Evolutionary conservation across 2,113 vertebrate species (phyloP).

Genomic region (Petromus typicus): DNA sequence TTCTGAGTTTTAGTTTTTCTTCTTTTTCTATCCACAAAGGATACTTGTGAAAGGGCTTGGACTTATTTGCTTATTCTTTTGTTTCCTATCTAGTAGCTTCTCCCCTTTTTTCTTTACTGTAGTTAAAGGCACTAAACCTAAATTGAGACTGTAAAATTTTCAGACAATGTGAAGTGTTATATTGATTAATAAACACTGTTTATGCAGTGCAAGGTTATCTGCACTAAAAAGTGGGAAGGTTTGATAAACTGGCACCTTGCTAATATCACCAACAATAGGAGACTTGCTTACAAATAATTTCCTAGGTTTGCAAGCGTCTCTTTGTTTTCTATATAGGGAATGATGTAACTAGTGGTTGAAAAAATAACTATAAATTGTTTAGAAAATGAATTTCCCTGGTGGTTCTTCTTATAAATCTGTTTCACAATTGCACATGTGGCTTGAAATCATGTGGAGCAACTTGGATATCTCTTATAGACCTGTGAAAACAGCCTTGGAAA

Average conservation of each 20-base stretch:
- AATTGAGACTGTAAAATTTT: not conserved
- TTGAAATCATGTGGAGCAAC: not conserved
- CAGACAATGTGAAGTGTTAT: not conserved
- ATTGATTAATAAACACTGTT: not conserved
- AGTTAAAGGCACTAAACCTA: not conserved
- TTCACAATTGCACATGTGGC: not conserved
- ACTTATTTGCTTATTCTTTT: not conserved
- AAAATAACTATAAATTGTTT: not conserved
- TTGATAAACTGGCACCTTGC: not conserved
- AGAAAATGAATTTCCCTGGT: not conserved
- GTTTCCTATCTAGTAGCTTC: not conserved
- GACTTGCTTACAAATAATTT: not conserved
- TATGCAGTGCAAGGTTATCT: not conserved
- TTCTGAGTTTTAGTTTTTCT: conserved; percentile 21
- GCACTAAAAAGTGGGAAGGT: not conserved
- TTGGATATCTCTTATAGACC: not conserved
- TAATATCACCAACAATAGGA: not conserved
- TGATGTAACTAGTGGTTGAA: not conserved
- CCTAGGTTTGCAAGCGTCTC: not conserved
- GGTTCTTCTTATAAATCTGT: not conserved
- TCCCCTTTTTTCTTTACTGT: not conserved
- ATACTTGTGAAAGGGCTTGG: not conserved
- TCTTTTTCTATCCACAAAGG: not conserved
- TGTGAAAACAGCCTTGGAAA: not conserved
- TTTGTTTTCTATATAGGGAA: not conserved